Evolutionary conservation across 2,888 invertebrate genomes (phyloP), one percentile per base, ranked within the genome.

Genomic region (Dryobotodes eremita): DNA sequence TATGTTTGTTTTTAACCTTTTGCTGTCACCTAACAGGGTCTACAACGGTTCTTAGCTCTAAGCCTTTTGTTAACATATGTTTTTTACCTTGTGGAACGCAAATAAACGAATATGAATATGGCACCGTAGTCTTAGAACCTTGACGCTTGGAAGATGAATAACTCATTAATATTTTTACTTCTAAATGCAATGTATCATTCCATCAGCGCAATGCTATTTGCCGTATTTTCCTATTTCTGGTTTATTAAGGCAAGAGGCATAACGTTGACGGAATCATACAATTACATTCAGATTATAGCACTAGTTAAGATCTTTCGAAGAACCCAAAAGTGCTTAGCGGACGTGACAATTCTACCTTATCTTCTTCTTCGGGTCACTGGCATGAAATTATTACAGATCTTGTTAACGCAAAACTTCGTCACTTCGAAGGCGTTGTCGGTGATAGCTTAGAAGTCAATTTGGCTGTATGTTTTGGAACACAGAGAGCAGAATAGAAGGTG

Each of bases 281-380:
- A n/a, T 57, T 59, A 1, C 20, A 71, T 66, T 31, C 7, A 31
- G 17, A 71, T 10, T 42, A 10, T 46, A 1, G 10, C 46, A 46
- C 46, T 26, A 23, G 42, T 42, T 7, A 20, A n/a, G 42, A 68
- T n/a, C 7, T 11, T 70, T 46, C 17, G 6, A 64, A 53, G 48
- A 48, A 65, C 0, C n/a, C 15, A 50, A n/a, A 64, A 46, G 2
- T 26, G 23, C 1, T n/a, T 17, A 42, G 31, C 42, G 5, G 46
- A 42, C 59, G 26, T 71, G 48, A 64, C 36, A 50, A 46, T 46
- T 57, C 72, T 31, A 17, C 36, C 70, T 50, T 66, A 72, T 72
- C 62, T 42, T 42, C 42, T 42, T 42, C 42, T 5, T 42, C 42
- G 42, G 2, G 42, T 42, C 42, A 6, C 42, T 5, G 6, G 42